Evolutionary conservation across 2,888 invertebrate genomes (phyloP), one percentile per base, ranked within the genome.

Genomic region (Paralinhomoeus sp.): DNA sequence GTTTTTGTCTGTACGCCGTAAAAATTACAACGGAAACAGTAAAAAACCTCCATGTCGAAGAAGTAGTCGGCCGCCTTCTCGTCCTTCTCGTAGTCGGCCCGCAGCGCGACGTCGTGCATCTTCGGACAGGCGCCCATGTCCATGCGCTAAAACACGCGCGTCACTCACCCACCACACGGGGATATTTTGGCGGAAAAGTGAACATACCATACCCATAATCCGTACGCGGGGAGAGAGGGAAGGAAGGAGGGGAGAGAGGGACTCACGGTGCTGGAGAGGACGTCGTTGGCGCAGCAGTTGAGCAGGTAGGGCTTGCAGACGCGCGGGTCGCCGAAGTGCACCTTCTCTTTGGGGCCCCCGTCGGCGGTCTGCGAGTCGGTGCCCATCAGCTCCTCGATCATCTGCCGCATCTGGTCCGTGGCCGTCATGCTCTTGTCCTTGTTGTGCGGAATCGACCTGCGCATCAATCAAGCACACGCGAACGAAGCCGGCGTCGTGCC

Each of bases 291-390:
- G 71, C 97, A 97, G 75, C 93, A 93, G 65, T 80, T 80, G 61
- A 97, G 75, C 58, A 97, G 75, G 73, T 93, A 99, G 65, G 89
- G 89, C 73, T 93, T 91, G 75, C 97, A 99, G 60, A 97, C 93
- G 67, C 81, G 74, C 57, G 80, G 75, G 70, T 93, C 89, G 61
- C 81, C 81, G 73, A 91, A 93, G 71, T 81, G 83, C 57, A 83
- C 78, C 62, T 81, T 77, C 64, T 79, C 79, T 64, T 76, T 77
- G 64, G 77, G 76, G 69, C 83, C 83, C 56, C 83, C 83, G 33
- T 31, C 21, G 37, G 22, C 38, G 13, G 15, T 13, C 13, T 3
- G 9, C 27, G 34, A 31, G 33, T 60, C 83, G 49, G 91, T 91
- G 47, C 97, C 97, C 91, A 93, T 93, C 57, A 97, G 71, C 70